Base-by-base conservation (phyloP, 2,113 vertebrate species). In the Solea solea region DNA sequence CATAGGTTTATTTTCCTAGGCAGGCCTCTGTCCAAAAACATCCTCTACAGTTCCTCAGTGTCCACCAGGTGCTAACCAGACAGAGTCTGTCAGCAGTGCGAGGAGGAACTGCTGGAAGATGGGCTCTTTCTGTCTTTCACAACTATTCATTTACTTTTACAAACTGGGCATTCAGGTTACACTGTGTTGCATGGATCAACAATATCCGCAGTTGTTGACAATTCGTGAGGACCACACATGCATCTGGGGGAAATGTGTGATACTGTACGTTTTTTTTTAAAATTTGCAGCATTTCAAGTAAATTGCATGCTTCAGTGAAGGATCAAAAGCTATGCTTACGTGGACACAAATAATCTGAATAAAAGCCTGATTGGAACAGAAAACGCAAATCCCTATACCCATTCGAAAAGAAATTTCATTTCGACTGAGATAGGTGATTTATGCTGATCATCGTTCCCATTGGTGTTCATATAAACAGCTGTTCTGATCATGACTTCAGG, bases 1-100 rank as follows among this genome's bases (percentile, higher is more conserved):
- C 83, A 2, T 27, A 9, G 76, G 76, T 92, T 94, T 94, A 90
- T 94, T 94, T 94, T 86, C 80, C 74, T 57, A 78, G 55, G 45
- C 74, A 85, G 88, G 79, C 80, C 74, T 70, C 64, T 15, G 55
- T 90, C 90, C 86, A 90, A 87, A 88, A 89, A 88, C 88, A 90
- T 91, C 78, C 85, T 87, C 74, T 11, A 3, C 66, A 62, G 63
- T 27, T 76, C 64, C 64, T 63, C 67, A 28, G 55, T 58, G 81
- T 81, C 71, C 52, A 51, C 85, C 88, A 93, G 87, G 88, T 92
- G 90, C 73, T 72, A 75, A 76, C 80, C 88, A 88, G 86, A 82
- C 83, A 59, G 13, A 63, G 69, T 51, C 56, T 46, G 41, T 57
- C 1, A 54, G 58, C 51, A 50, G 72, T 6, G 25, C 27, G 21